phyloP scores from a whole-genome alignment of 2,113 vertebrate species.

The Pipra filicauda region DNA sequence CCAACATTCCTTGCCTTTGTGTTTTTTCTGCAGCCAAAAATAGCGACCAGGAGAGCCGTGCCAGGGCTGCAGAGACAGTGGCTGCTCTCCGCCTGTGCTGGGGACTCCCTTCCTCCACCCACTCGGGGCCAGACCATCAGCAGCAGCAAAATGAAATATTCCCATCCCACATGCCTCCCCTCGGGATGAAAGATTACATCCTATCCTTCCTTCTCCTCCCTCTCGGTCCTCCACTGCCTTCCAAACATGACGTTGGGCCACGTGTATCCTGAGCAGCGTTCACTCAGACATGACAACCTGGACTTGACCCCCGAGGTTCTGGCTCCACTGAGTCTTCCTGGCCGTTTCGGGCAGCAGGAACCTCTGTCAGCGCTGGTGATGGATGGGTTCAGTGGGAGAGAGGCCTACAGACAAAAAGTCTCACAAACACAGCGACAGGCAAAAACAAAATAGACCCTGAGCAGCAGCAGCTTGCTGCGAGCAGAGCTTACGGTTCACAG shows the following conservation, averaged over 20 bases:
- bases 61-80: rapidly evolving
- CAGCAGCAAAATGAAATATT: constrained; percentile 15
- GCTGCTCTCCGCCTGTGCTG: background rate
- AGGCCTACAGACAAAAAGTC: constrained; percentile 32
- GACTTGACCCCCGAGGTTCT: constrained; percentile 86
- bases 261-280: background rate
- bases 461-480: background rate
- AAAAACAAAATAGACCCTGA: background rate
- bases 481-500: background rate
- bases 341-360: constrained; percentile 50
- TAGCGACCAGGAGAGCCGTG: background rate
- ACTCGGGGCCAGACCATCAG: background rate
- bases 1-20: background rate
- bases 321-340: constrained; percentile 81
- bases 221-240: constrained; percentile 17
- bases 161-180: background rate
- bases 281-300: constrained; percentile 70
- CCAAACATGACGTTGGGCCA: background rate
- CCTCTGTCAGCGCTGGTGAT: constrained; percentile 62
- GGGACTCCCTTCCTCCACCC: constrained; percentile 16
- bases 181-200: constrained; percentile 51
- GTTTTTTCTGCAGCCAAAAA: background rate
- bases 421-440: background rate
- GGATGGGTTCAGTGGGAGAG: constrained; percentile 60
- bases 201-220: constrained; percentile 62